phyloP scores from a whole-genome alignment of 2,888 invertebrate species.

The Drosophila diplacantha region DNA sequence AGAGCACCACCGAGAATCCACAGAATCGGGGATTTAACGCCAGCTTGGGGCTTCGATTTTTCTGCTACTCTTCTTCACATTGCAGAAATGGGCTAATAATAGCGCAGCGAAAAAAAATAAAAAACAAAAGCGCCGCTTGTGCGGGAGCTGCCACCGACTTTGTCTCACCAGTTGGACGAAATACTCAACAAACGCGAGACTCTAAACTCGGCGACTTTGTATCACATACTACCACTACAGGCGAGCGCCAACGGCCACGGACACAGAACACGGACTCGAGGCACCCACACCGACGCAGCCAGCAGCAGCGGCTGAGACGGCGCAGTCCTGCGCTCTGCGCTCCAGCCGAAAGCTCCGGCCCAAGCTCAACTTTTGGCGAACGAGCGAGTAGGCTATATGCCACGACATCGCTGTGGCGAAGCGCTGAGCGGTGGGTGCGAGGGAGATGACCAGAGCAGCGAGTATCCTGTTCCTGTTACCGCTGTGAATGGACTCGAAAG shows the following conservation, averaged over 20 bases:
- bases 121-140: conserved; percentile 65
- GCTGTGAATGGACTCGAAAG: neutral
- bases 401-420: neutral
- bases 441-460: neutral
- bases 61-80: conserved; percentile 20
- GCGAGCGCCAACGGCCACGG: conserved; percentile 36
- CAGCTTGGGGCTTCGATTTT: conserved; percentile 9
- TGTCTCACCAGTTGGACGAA: conserved; percentile 77
- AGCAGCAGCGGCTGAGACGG: conserved; percentile 8
- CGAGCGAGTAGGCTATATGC: neutral
- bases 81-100: conserved; percentile 11
- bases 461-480: conserved; percentile 3
- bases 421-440: neutral
- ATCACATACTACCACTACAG: conserved; percentile 60
- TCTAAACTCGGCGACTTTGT: conserved; percentile 66
- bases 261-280: conserved; percentile 25
- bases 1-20: conserved; percentile 4
- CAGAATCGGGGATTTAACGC: conserved; percentile 7
- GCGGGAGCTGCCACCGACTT: conserved; percentile 70
- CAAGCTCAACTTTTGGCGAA: conserved; percentile 11
- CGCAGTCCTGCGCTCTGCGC: conserved; percentile 22
- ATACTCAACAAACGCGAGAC: conserved; percentile 75
- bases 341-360: conserved; percentile 13
- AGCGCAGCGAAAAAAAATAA: conserved; percentile 28
- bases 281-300: conserved; percentile 8